Evolutionary conservation across 2,797 vertebrate genomes (phyloP).

Genomic region (Heliangelus exortis): DNA sequence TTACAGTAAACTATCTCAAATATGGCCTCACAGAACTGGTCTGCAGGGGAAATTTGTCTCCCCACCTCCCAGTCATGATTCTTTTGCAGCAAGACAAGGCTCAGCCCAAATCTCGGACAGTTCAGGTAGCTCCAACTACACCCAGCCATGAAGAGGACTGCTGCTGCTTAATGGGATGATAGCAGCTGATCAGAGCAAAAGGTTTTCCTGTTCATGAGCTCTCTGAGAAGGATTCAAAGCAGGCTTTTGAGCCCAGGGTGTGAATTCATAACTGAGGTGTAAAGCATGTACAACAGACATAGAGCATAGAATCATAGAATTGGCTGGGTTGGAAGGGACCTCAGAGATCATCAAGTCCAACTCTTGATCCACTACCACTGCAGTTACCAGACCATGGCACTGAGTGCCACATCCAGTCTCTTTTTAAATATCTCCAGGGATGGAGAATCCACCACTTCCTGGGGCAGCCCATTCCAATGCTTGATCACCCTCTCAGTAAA

Average conservation of each 20-base stretch:
- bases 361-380: too few relatives aligned
- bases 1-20: not conserved
- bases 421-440: too few relatives aligned
- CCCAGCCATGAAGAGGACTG: rapidly evolving
- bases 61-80: not conserved
- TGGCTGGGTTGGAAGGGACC: too few relatives aligned
- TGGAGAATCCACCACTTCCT: too few relatives aligned
- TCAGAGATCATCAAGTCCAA: too few relatives aligned
- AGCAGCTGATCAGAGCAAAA: not conserved
- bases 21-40: not conserved
- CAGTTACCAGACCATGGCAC: too few relatives aligned
- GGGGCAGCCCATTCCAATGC: too few relatives aligned
- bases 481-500: too few relatives aligned
- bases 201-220: not conserved
- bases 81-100: not conserved
- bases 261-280: not conserved
- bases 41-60: not conserved
- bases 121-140: not conserved
- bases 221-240: not conserved
- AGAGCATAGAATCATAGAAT: too few relatives aligned
- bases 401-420: too few relatives aligned
- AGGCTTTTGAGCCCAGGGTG: not conserved
- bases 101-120: not conserved
- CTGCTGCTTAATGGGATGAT: not conserved
- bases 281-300: not conserved